Evolutionary conservation across 2,113 vertebrate species (phyloP).

Genomic region (Micromys minutus): DNA sequence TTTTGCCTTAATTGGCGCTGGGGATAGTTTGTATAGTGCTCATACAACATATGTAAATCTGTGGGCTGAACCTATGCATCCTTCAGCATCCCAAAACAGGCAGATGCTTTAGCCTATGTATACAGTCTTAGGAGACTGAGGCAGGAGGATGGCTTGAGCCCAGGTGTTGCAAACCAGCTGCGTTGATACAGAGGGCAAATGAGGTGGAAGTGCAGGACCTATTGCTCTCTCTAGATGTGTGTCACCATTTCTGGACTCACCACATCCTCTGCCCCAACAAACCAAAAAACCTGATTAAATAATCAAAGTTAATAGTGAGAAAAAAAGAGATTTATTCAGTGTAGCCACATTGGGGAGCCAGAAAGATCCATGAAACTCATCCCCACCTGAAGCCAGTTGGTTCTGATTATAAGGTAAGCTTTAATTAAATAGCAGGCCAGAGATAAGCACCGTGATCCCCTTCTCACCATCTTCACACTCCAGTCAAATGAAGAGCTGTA

Average conservation of each 20-base stretch:
- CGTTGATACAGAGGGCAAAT: background rate
- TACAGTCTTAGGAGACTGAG: background rate
- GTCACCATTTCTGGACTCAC: background rate
- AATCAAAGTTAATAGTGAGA: background rate
- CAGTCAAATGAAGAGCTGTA: background rate
- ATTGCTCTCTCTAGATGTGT: background rate
- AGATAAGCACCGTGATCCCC: background rate
- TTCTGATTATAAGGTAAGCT: background rate
- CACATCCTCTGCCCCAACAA: background rate
- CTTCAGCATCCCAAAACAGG: background rate
- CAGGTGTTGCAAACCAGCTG: background rate
- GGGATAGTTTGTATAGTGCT: background rate
- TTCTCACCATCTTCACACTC: background rate
- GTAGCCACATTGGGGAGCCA: background rate
- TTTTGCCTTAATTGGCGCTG: background rate
- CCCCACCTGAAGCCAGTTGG: background rate
- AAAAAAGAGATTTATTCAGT: background rate
- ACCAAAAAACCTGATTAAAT: background rate
- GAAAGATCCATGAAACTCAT: background rate
- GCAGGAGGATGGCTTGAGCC: background rate
- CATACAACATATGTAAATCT: background rate
- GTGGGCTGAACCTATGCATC: background rate
- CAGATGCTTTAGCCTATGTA: background rate
- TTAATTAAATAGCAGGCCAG: background rate
- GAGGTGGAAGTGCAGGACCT: background rate